phyloP scores from a whole-genome alignment of 2,113 vertebrate genomes.

The Ifrita kowaldi region DNA sequence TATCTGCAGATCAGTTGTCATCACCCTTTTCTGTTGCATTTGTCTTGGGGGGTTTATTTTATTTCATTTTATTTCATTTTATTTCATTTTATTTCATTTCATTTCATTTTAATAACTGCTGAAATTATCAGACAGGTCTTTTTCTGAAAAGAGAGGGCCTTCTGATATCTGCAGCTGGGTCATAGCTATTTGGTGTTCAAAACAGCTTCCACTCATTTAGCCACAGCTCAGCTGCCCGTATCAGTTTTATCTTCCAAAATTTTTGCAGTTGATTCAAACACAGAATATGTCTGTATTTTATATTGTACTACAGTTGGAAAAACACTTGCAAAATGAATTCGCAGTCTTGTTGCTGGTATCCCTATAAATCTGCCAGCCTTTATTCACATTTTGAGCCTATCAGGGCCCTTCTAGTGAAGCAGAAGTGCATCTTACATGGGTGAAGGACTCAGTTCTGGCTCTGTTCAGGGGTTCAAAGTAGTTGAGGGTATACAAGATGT shows the following conservation, averaged over 20 bases:
- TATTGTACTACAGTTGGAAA: neutral
- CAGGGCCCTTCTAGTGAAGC: neutral
- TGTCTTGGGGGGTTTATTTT: neutral
- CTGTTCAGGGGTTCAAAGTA: neutral
- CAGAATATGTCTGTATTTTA: neutral
- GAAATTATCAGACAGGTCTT: neutral
- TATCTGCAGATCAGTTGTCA: neutral
- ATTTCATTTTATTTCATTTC: neutral
- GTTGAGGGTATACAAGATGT: neutral
- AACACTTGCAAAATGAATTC: slow-evolving; percentile 13
- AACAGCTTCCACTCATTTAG: neutral
- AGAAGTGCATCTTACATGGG: neutral
- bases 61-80: neutral
- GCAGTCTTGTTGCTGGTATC: neutral
- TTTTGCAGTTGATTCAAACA: neutral
- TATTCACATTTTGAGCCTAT: neutral
- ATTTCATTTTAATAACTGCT: neutral
- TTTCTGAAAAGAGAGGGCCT: neutral
- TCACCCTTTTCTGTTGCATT: neutral
- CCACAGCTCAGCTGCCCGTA: neutral
- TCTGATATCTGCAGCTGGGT: neutral
- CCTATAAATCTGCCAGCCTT: slow-evolving; percentile 17
- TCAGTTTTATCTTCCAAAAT: neutral
- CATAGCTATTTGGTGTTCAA: slow-evolving; percentile 4
- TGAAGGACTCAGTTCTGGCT: neutral